Conservation (phyloP, 2,113 vertebrate species). For the Upupa epops region DNA sequence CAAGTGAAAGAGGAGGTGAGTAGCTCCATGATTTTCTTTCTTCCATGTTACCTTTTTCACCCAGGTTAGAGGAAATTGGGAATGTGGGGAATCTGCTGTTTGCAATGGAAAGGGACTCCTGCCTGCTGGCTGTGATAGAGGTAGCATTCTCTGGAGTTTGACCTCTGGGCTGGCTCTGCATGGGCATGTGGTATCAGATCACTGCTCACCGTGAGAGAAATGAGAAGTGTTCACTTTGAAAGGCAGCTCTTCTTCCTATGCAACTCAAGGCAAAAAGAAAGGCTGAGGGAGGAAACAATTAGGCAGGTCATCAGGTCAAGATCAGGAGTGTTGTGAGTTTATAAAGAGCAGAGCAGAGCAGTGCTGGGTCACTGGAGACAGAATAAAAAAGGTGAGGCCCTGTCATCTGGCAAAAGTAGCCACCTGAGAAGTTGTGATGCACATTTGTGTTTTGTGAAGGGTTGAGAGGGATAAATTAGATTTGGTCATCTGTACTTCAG, state of each 20-base stretch:
- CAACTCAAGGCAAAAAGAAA: not conserved
- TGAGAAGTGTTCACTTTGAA: not conserved
- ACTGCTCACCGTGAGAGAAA: not conserved
- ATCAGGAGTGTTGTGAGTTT: constrained; percentile 34
- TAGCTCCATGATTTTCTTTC: not conserved
- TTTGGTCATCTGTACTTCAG: not conserved
- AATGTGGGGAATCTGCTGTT: not conserved
- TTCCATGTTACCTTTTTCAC: not conserved
- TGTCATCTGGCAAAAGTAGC: not conserved
- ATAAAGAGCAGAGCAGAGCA: constrained; percentile 33
- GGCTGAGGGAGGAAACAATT: not conserved
- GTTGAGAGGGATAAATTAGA: not conserved
- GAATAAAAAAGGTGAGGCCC: not conserved
- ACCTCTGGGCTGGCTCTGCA: not conserved
- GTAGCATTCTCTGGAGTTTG: not conserved
- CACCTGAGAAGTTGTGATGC: not conserved
- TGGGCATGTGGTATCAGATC: not conserved
- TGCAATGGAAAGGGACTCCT: not conserved
- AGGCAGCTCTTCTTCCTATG: not conserved
- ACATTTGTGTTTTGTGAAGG: not conserved
- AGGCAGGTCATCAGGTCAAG: not conserved
- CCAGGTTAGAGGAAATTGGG: not conserved
- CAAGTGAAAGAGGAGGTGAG: not conserved
- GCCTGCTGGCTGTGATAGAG: not conserved
- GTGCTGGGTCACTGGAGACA: constrained; percentile 28